These are phyloP conservation scores for Callospermophilus lateralis DNA, from an alignment of 2,113 vertebrate species.

Conservation along the genomic window DNA sequence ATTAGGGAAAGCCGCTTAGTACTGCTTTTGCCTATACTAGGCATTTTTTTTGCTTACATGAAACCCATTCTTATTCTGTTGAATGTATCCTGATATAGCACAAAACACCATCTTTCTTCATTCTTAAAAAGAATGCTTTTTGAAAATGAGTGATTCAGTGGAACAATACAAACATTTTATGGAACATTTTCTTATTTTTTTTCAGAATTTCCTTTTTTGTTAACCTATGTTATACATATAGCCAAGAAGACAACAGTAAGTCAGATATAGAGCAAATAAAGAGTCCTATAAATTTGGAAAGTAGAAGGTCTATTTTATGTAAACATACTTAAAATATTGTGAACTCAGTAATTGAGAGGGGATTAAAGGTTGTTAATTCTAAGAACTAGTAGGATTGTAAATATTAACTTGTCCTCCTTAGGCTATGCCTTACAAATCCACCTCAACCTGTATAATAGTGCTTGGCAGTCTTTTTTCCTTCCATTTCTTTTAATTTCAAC, in stretches of 20 bases:
- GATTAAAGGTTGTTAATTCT: neutral
- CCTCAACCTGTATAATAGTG: neutral
- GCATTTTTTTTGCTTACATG: neutral
- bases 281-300: neutral
- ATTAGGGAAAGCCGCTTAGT: neutral
- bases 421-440: neutral
- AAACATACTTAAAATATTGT: constrained; percentile 27
- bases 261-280: constrained; percentile 20
- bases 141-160: neutral
- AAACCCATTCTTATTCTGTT: neutral
- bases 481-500: too few relatives aligned
- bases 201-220: neutral
- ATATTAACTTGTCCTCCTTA: neutral
- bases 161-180: neutral
- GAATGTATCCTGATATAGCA: neutral
- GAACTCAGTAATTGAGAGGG: neutral
- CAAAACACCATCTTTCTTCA: neutral
- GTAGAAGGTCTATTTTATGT: neutral
- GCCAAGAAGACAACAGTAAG: neutral
- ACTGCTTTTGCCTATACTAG: neutral
- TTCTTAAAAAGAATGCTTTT: neutral
- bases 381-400: neutral
- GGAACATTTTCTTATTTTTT: neutral
- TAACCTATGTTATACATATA: neutral
- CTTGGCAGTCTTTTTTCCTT: too few relatives aligned